Percentiles rank a stretch among this genome's conserved stretches.
Evolutionary conservation across 2,888 invertebrate genomes (phyloP).

Genomic region (Ectropis crepuscularia): DNA sequence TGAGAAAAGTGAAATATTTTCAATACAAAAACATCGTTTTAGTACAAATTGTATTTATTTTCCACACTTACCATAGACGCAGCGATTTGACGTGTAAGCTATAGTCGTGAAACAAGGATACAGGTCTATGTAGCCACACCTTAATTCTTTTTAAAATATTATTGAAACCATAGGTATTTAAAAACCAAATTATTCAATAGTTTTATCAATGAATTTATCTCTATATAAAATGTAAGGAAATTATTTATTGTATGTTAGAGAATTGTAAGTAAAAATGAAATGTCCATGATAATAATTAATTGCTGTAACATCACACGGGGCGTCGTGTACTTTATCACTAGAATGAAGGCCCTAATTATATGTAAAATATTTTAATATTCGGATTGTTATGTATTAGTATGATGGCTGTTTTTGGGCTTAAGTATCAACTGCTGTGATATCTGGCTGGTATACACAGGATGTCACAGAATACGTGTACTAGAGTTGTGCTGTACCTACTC

Average conservation of each 20-base stretch:
- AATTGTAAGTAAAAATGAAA: slow-evolving; percentile 29
- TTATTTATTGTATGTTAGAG: slow-evolving; percentile 53
- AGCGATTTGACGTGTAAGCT: slow-evolving; percentile 11
- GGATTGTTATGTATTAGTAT: slow-evolving; percentile 31
- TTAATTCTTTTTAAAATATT: slow-evolving; percentile 2
- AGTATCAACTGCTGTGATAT: too few relatives aligned
- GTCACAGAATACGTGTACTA: background rate
- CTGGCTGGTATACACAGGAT: too few relatives aligned
- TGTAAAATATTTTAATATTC: slow-evolving; percentile 16
- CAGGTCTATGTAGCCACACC: slow-evolving; percentile 8
- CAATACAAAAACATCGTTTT: slow-evolving; percentile 38
- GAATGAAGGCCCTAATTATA: slow-evolving; percentile 11
- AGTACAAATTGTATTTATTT: slow-evolving; percentile 44
- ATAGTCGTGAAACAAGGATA: background rate
- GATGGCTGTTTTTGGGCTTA: slow-evolving; percentile 13
- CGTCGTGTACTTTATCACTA: slow-evolving; percentile 17
- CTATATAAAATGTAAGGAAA: slow-evolving; percentile 33
- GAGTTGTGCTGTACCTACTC: background rate
- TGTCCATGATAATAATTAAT: slow-evolving; percentile 31
- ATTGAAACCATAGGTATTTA: slow-evolving; percentile 26
- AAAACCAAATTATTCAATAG: slow-evolving; percentile 26
- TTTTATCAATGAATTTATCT: slow-evolving; percentile 37
- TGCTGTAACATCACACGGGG: slow-evolving; percentile 29
- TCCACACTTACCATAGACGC: slow-evolving; percentile 16
- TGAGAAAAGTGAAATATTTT: slow-evolving; percentile 31